Base-by-base conservation (phyloP, 1,140 invertebrate genomes). In the Chrysomallon squamiferum region DNA sequence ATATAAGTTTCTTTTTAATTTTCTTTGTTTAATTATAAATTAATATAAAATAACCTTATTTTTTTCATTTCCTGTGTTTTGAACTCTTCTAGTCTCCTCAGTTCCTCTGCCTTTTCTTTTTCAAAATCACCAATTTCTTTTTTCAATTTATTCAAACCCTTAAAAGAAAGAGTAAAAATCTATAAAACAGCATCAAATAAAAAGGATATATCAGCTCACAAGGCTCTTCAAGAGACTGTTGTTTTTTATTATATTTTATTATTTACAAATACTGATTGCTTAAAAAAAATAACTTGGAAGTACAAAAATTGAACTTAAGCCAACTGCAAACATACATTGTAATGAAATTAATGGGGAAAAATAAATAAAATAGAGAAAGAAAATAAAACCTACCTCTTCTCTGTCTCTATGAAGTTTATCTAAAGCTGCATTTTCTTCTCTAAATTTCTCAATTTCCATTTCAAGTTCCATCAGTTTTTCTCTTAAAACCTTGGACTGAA, bases 1-100 rank as follows among this genome's bases (percentile, higher is more conserved):
- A n/a, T n/a, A n/a, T n/a, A n/a, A n/a, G n/a, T n/a, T n/a, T n/a
- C n/a, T n/a, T n/a, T n/a, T n/a, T n/a, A n/a, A n/a, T n/a, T n/a
- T n/a, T n/a, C n/a, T n/a, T n/a, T n/a, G n/a, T n/a, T n/a, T n/a
- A n/a, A n/a, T n/a, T n/a, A n/a, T n/a, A n/a, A n/a, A n/a, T n/a
- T n/a, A n/a, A n/a, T n/a, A n/a, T n/a, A n/a, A n/a, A n/a, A n/a
- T 69, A 66, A 82, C 77, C 83, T 84, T 3, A 86, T 59, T 70
- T 85, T 85, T 66, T 81, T 84, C 61, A 81, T 80, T 72, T 86
- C 85, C 69, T 84, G 76, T n/a, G 62, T 70, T 64, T 82, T 82
- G 58, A 79, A 84, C 63, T 83, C 84, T 63, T 85, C 75, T 22
- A 86, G 61, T 63, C 79, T 66, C 50, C 72, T 75, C 13, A 86